phyloP scores from a whole-genome alignment of 2,888 invertebrate species.

The Xiphydria camelus region DNA sequence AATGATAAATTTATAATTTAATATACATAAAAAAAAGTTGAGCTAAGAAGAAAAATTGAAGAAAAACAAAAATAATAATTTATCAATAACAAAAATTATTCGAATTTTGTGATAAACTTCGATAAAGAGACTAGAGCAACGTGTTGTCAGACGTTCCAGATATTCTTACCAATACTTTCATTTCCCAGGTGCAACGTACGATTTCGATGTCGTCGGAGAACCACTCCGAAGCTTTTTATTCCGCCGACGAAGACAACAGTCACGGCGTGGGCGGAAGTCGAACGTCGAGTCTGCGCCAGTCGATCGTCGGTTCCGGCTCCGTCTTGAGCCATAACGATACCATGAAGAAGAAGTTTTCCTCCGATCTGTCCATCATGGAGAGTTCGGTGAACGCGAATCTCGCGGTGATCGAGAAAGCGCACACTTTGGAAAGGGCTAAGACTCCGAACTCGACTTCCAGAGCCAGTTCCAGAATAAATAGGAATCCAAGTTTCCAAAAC shows the following conservation, averaged over 20 bases:
- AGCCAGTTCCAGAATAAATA: conserved; percentile 39
- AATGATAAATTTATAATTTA: too few relatives aligned
- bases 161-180: not conserved
- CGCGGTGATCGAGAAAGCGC: conserved; percentile 46
- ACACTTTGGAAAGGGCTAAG: conserved; percentile 50
- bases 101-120: not conserved
- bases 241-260: conserved; percentile 86
- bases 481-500: conserved; percentile 30
- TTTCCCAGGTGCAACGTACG: conserved; percentile 70
- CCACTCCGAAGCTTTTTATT: conserved; percentile 90
- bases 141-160: not conserved
- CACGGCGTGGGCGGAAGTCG: conserved; percentile 64
- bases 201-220: conserved; percentile 88
- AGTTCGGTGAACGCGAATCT: conserved; percentile 41
- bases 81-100: too few relatives aligned
- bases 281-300: conserved; percentile 71
- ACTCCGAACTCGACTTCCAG: conserved; percentile 25
- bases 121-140: not conserved
- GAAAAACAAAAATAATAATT: too few relatives aligned
- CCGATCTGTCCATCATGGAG: conserved; percentile 63
- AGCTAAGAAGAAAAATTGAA: too few relatives aligned
- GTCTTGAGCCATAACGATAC: conserved; percentile 53
- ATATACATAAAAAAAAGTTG: too few relatives aligned
- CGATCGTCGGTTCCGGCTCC: conserved; percentile 66
- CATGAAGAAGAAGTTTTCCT: conserved; percentile 62